Base-by-base conservation (phyloP, 2,797 vertebrate genomes). In the Oreochromis mossambicus region DNA sequence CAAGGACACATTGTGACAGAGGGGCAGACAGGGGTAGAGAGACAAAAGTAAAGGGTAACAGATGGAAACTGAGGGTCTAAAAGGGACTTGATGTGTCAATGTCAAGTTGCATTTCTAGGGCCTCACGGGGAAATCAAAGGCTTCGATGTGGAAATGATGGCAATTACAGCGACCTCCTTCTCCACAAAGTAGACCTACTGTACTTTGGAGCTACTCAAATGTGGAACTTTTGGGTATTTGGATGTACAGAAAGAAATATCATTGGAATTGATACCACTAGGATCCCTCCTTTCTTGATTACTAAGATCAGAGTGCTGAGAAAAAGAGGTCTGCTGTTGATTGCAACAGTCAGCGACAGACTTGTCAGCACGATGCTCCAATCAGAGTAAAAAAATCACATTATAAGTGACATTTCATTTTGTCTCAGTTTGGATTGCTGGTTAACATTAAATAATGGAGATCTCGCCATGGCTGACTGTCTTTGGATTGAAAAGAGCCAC, bases 61-160 rank as follows among this genome's bases (percentile, higher is more conserved):
- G 86, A 89, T 82, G 50, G 81, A 86, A 84, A 89, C 51, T 1
- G 3, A 32, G 58, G 83, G 79, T 85, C 87, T 86, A 79, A 91
- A 93, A 89, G 77, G 66, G 84, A 82, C 81, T 85, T 50, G 81
- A 78, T 80, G 77, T 77, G 32, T 85, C 87, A 92, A 92, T 93
- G 88, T 94, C 93, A 93, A 90, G 84, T 68, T 76, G 52, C 88
- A 92, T 92, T 92, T 92, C 80, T 76, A 38, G 13, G 83, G 76
- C 82, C 83, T 84, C 13, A 21, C 11, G 5, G 78, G 55, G 68
- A 88, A 91, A 89, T 91, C 81, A 92, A 92, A 93, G 85, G 80
- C 83, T 88, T 88, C 2, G 10, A 54, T 55, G 81, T 82, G 76
- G 77, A 94, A 92, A 92, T 91, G 80, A 90, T 32, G 61, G 77